Base-by-base conservation (phyloP, 1,140 invertebrate species). In the Bombus vancouverensis region DNA sequence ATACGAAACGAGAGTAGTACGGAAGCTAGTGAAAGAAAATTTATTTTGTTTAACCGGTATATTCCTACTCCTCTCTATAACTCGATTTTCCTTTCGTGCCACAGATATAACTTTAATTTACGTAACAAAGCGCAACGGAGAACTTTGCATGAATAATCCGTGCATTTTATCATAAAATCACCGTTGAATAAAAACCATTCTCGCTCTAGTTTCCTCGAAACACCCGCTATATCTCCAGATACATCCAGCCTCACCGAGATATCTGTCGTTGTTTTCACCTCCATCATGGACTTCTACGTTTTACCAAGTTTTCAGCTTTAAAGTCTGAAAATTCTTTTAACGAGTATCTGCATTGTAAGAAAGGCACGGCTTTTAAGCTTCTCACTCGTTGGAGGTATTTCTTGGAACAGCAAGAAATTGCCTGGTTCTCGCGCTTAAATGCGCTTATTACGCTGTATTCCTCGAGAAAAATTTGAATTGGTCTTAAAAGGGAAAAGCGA, bases 281-380 rank as follows among this genome's bases (percentile, higher is more conserved):
- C 75, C 75, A 37, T 84, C 75, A 59, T 78, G 53, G 65, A 71
- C 13, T 57, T 74, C 22, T 22, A 57, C 47, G 65, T 71, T 84
- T 59, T 44, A 37, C 37, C 39, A 44, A 78, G 65, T 78, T 78
- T 59, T 25, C 53, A 62, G 65, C 47, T 78, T 71, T 71, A 78
- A 78, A 84, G 47, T 42, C 74, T 15, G 74, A 44, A 84, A 84
- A 78, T 84, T 83, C 74, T 84, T 82, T 62, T 53, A 78, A 77
- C 74, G 74, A 70, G 65, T 42, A 77, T 77, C 82, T 44, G 74
- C 74, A 47, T 32, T 39, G 82, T 22, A 57, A 78, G 73, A 77
- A 76, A 76, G 81, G 3, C 62, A 57, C 73, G 28, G 81, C 81
- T 83, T 83, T 75, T 66, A 75, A 83, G 81, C 73, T 77, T 68